These are phyloP conservation scores for Callinectes sapidus DNA, from an alignment of 2,888 invertebrate species.

Conservation along the genomic window DNA sequence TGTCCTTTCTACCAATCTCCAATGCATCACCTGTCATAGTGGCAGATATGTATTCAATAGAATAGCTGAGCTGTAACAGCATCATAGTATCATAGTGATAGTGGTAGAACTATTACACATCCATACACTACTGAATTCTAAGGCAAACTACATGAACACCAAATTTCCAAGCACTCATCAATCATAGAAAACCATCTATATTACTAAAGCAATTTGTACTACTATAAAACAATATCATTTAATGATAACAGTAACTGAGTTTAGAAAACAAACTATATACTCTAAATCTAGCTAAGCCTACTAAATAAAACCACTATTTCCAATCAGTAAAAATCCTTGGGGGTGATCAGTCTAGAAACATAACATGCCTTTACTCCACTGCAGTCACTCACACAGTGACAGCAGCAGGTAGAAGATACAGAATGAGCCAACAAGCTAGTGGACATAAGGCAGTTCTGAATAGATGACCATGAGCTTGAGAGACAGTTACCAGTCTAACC, in stretches of 20 bases:
- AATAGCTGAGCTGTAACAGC: neutral
- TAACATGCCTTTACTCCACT: neutral
- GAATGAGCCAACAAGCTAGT: neutral
- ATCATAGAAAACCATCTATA: neutral
- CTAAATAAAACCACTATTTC: neutral
- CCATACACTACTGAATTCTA: neutral
- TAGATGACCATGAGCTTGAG: slow-evolving; percentile 60
- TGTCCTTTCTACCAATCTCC: neutral
- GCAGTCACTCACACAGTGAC: slow-evolving; percentile 11
- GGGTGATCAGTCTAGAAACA: slow-evolving; percentile 9
- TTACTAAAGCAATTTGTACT: neutral
- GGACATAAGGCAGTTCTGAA: neutral
- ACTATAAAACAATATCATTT: slow-evolving; percentile 2
- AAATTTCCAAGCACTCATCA: neutral
- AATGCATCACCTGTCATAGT: neutral
- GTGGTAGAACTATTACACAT: neutral
- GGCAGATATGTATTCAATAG: neutral
- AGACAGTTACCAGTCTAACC: slow-evolving; percentile 75
- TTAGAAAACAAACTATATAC: neutral
- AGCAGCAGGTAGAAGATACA: neutral
- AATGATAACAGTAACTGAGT: neutral
- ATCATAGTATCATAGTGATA: too few species aligned
- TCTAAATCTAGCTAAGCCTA: neutral
- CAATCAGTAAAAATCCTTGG: neutral
- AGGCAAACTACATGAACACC: neutral